Evolutionary conservation across 2,113 vertebrate species (phyloP), one percentile per base, ranked within the genome.

Genomic region (Micromys minutus): DNA sequence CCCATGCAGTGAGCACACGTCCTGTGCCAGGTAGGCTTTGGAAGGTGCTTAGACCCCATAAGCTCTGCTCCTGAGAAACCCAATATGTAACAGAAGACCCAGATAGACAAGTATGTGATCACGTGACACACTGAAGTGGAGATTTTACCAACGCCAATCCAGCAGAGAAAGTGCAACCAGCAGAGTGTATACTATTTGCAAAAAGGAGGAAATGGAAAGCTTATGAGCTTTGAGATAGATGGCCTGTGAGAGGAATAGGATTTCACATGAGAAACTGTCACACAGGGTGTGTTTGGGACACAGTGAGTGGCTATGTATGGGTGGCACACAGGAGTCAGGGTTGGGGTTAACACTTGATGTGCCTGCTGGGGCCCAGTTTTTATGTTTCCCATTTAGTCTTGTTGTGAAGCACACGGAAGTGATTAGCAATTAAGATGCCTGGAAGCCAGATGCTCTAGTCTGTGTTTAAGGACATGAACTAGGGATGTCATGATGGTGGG

Each of bases 141-240:
- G 50, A 4, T 83, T 4, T 55, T 11, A 19, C 10, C 67, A 42
- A 42, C 81, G 42, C 36, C 55, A 45, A 31, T 63, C 26, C 1
- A 63, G 59, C 26, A 84, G 29, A 80, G 65, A 72, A 71, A 36
- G 69, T 76, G 22, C 7, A 71, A 29, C 47, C 59, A 61, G 59
- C 4, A 88, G 8, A 52, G n/a, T 50, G 13, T 12, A 39, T 92
- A 95, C 22, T 59, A 22, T 91, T 69, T 95, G 84, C 24, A 39
- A 72, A 83, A 50, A 72, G 47, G 84, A 67, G n/a, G 45, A 88
- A 69, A 71, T 50, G 34, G 80, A 87, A 79, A 21, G 74, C 39
- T 86, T 96, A 47, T 63, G 81, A 93, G 75, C 50, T 80, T 65
- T 75, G 55, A 87, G 39, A 31, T 75, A 87, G 39, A 31, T 75